phyloP scores from a whole-genome alignment of 2,113 vertebrate genomes.

The Cottus gobio region DNA sequence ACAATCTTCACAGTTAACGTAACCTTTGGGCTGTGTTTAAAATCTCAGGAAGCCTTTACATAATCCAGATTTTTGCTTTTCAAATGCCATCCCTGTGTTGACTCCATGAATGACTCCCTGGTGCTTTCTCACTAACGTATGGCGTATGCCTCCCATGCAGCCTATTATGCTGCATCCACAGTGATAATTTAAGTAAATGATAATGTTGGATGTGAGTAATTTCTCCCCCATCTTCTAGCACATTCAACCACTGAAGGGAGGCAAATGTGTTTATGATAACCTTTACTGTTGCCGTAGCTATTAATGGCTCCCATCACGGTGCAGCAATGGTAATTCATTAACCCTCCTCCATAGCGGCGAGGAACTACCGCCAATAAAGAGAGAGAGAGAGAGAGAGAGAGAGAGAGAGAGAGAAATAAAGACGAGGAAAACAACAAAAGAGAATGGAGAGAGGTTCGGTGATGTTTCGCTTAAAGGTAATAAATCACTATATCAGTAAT shows the following conservation, averaged over 20 bases:
- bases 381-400: not conserved
- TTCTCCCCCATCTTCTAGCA: constrained; percentile 39
- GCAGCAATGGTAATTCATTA: constrained; percentile 61
- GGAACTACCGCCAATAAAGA: constrained; percentile 34
- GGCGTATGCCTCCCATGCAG: constrained; percentile 3
- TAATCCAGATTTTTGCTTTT: not conserved
- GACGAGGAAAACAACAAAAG: not conserved
- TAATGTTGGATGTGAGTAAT: constrained; percentile 44
- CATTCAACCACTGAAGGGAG: constrained; percentile 42
- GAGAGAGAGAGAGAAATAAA: not conserved
- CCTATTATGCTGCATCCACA: constrained; percentile 23
- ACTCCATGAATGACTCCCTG: constrained; percentile 8
- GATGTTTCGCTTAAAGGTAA: not conserved
- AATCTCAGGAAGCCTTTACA: not conserved
- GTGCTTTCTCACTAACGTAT: constrained; percentile 11
- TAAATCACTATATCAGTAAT: not conserved
- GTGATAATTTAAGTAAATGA: constrained; percentile 56
- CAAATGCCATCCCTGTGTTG: not conserved
- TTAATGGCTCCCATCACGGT: constrained; percentile 60
- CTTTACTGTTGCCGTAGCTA: constrained; percentile 47
- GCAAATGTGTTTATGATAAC: constrained; percentile 68
- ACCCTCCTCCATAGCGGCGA: constrained; percentile 29
- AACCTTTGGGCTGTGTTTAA: not conserved
- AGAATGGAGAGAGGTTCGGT: not conserved
- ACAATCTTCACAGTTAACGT: not conserved